Conservation (phyloP, 1,140 invertebrate genomes). For the Papilio helenus region DNA sequence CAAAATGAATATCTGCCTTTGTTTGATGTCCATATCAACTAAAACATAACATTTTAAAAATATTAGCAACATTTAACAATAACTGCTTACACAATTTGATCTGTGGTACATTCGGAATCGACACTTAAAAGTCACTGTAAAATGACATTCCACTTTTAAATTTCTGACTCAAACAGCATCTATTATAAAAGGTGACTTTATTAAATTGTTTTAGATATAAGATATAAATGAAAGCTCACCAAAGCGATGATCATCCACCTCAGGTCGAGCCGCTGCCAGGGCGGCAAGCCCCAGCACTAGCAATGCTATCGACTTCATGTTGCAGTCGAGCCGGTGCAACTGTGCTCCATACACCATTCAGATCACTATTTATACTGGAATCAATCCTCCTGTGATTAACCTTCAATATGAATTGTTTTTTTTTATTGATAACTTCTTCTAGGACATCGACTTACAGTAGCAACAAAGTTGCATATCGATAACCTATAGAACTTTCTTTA, state of each 20-base stretch:
- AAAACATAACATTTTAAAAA: conserved; percentile 72
- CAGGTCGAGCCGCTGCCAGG: conserved; percentile 57
- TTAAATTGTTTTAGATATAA: neutral
- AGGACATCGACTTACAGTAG: conserved; percentile 34
- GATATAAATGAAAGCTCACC: conserved; percentile 48
- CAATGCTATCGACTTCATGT: conserved; percentile 62
- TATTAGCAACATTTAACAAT: neutral
- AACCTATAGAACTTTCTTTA: conserved; percentile 24
- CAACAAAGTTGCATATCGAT: conserved; percentile 11
- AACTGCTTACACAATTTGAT: neutral
- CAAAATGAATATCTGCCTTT: conserved; percentile 84
- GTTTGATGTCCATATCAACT: conserved; percentile 73
- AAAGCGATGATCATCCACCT: conserved; percentile 48
- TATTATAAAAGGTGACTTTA: neutral
- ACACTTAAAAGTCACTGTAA: neutral
- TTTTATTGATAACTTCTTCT: conserved; percentile 30
- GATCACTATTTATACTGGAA: conserved; percentile 57
- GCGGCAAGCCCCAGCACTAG: conserved; percentile 60
- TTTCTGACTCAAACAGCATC: neutral
- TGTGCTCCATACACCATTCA: conserved; percentile 46
- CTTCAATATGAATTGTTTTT: conserved; percentile 33
- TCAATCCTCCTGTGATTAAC: conserved; percentile 36
- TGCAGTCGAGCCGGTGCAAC: conserved; percentile 57
- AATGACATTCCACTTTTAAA: neutral
- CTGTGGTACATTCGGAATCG: neutral